A percentile compares a stretch with the other conserved stretches of the same genome.
Evolutionary conservation across 1,140 invertebrate species (phyloP).

Genomic region (Myzus persicae): DNA sequence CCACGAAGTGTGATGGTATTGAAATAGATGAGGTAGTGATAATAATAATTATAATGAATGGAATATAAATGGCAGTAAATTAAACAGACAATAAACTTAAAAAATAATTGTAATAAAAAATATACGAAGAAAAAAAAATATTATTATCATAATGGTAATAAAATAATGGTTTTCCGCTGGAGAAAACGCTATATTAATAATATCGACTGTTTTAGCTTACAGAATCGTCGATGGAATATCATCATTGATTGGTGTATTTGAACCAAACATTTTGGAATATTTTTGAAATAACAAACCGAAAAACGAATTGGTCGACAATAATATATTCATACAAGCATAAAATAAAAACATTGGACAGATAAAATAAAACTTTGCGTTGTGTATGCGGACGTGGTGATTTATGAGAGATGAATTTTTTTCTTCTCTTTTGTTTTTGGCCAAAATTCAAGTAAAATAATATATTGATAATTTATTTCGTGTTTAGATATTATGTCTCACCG

Average conservation of each 20-base stretch:
- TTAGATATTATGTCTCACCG: background rate
- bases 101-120: too few relatives aligned
- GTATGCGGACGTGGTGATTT: background rate
- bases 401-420: background rate
- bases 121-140: too few relatives aligned
- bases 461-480: background rate
- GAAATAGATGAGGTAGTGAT: background rate
- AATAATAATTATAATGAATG: background rate
- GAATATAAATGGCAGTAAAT: too few relatives aligned
- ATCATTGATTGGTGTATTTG: too few relatives aligned
- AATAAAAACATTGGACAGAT: background rate
- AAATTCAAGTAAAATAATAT: background rate
- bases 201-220: background rate
- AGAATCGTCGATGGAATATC: background rate
- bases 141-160: background rate
- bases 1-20: background rate
- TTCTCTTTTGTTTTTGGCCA: constrained; percentile 24
- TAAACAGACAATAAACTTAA: too few relatives aligned
- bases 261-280: too few relatives aligned
- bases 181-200: too few relatives aligned
- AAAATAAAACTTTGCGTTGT: background rate
- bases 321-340: background rate
- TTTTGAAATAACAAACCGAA: background rate
- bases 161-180: background rate
- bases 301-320: background rate